These are phyloP conservation scores for Crematogaster levior DNA, from an alignment of 2,888 invertebrate species.

Conservation along the genomic window DNA sequence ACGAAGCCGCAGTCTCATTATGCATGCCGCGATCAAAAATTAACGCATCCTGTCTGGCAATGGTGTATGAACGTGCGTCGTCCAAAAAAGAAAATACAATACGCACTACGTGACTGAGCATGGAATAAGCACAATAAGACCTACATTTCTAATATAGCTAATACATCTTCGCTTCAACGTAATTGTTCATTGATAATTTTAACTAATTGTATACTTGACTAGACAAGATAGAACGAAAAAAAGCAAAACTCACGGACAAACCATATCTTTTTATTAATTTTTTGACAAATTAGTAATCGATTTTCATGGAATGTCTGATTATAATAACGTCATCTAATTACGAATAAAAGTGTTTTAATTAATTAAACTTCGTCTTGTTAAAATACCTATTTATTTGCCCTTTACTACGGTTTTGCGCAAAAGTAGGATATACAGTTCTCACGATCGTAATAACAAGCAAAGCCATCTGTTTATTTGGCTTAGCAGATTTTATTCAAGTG, in stretches of 20 bases:
- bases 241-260: neutral
- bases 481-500: conserved; percentile 36
- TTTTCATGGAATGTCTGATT: neutral
- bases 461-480: conserved; percentile 40
- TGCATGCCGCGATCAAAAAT: conserved; percentile 70
- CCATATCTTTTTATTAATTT: neutral
- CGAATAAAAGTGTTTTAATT: neutral
- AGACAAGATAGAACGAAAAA: neutral
- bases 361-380: neutral
- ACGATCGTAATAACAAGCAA: conserved; percentile 34
- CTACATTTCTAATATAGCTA: neutral
- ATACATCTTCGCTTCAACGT: neutral
- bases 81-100: neutral
- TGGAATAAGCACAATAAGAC: neutral
- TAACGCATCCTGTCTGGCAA: conserved; percentile 38
- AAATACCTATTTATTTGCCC: neutral
- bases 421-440: neutral
- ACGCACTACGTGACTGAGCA: neutral
- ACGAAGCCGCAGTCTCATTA: conserved; percentile 67
- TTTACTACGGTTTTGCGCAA: neutral
- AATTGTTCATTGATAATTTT: neutral
- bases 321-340: neutral
- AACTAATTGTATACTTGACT: neutral
- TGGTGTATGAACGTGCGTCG: conserved; percentile 25
- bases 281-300: neutral